A percentile compares a stretch with the other conserved stretches of the same genome.
Evolutionary conservation across 2,113 vertebrate genomes (phyloP).

Genomic region (Otis tarda): DNA sequence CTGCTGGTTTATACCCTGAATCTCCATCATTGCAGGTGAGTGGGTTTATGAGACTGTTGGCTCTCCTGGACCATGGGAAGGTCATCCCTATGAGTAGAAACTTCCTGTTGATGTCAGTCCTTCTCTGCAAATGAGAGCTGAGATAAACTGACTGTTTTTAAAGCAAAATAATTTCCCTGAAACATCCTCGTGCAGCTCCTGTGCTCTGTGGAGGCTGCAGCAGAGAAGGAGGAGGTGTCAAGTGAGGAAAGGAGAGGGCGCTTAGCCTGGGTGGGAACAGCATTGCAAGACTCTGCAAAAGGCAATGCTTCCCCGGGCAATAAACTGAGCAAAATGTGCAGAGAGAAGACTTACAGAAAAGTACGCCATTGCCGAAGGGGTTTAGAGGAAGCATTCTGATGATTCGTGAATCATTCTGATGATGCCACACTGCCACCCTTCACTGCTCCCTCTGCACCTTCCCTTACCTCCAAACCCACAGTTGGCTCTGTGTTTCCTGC

Average conservation of each 20-base stretch:
- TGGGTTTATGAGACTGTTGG: neutral
- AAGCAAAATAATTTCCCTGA: neutral
- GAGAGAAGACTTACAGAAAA: neutral
- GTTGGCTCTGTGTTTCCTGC: neutral
- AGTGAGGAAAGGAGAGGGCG: neutral
- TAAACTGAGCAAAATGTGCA: neutral
- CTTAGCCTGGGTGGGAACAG: neutral
- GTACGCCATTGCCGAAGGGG: rapidly evolving
- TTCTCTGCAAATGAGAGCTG: neutral
- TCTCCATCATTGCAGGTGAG: neutral
- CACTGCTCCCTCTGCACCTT: neutral
- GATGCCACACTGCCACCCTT: neutral
- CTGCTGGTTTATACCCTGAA: neutral
- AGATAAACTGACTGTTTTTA: neutral
- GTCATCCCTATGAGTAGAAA: neutral
- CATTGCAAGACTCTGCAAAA: neutral
- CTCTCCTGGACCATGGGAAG: neutral
- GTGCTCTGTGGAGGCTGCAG: neutral
- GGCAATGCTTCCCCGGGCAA: neutral
- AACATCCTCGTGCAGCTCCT: neutral
- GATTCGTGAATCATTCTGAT: neutral
- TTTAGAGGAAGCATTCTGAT: neutral
- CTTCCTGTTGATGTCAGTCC: neutral
- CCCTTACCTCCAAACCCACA: neutral
- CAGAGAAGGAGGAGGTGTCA: neutral